Base-by-base conservation (phyloP, 1,140 invertebrate species). In the Bombyx mandarina region DNA sequence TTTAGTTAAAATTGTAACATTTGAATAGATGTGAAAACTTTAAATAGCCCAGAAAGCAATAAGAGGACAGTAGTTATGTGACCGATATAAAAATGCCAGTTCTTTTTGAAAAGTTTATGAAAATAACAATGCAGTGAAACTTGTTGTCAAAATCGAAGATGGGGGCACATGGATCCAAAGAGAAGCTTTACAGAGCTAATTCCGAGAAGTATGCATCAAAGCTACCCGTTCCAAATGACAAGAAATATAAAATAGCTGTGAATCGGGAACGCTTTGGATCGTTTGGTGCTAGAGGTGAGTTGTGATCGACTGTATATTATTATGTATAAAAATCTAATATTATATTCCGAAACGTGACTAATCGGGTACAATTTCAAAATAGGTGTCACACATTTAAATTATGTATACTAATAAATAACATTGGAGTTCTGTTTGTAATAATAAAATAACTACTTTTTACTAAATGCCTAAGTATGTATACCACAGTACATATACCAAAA, bases 121-220 rank as follows among this genome's bases (percentile, higher is more conserved):
- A 55, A 3, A 49, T 43, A 35, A 56, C 26, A 64, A 80, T 83
- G 79, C 59, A 61, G 53, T 75, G 62, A 69, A 56, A 63, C 63
- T 82, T 78, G 52, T 82, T 76, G 79, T 80, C 75, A 71, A 66
- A 71, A 49, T 69, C 79, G 74, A 89, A 85, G 86, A 92, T 93
- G 91, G 91, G 91, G 57, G 91, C 91, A 63, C 90, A 92, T 81
- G 91, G 91, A 63, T 92, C 91, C 52, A 93, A 92, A 81, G 91
- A 92, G 79, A 92, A 92, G 85, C 85, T 93, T 53, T 89, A 89
- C 67, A 88, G 90, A 66, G 87, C 85, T 58, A 89, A 87, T 65
- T 90, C 90, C n/a, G 90, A 90, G 70, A 90, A 88, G 58, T 88
- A 82, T 79, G 84, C 84, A 62, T 80, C 82, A 53, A 88, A 88